Evolutionary conservation across 2,888 invertebrate species (phyloP), one percentile per base, ranked within the genome.

Genomic region (Hoplodrina blanda): DNA sequence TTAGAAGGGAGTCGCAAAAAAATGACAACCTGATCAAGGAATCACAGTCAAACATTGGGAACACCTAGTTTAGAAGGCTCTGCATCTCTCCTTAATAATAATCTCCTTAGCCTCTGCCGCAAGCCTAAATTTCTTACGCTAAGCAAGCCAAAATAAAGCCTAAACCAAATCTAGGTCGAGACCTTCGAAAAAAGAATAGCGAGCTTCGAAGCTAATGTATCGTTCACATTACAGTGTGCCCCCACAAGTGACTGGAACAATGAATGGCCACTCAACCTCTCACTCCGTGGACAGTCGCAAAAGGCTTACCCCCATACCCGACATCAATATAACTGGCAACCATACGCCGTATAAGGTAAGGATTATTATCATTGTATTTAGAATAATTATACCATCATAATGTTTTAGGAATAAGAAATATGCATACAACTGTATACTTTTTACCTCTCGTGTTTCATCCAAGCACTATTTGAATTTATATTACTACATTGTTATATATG

Each of bases 331-430:
- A 75, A 96, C 96, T 89, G 97, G 97, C 87, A 96, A 96, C 91
- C 97, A 97, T 94, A 97, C 97, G 91, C 97, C 98, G 85, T 98
- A 97, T 94, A 98, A 97, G 96, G 97, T 96, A 78, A 88, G 80
- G 11, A 30, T 7, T 15, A 19, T 64, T 37, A 37, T 37, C 37
- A 8, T 8, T 37, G 7, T 37, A 37, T 8, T 37, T 37, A 8
- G 8, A 37, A 37, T 8, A 37, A 37, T 8, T 37, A 8, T 37
- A 37, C 8, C 5, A 8, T 8, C 37, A 8, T 37, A 33, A 7
- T 37, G 37, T 37, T 37, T 37, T 37, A 8, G 7, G 7, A 37
- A 37, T 37, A 8, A 7, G 8, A 1, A 8, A 8, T 37, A 37
- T 0, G 8, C 8, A 37, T 37, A 0, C 37, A 7, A 37, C 8